Percentiles rank a stretch among this genome's conserved stretches.
Conservation (phyloP, 2,797 vertebrate species). For the Centropyge bicolor region DNA sequence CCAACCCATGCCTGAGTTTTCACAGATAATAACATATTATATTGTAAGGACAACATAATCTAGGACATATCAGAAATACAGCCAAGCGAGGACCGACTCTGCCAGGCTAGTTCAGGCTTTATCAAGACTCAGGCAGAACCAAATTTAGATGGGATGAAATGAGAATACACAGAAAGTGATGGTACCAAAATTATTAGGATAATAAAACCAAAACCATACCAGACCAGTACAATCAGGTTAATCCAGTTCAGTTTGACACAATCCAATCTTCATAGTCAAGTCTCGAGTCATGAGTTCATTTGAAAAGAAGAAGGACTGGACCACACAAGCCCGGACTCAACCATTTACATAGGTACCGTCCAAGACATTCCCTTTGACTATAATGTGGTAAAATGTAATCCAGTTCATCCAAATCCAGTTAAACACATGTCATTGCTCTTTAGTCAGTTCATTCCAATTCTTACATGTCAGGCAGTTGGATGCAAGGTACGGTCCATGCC, state of each 20-base stretch:
- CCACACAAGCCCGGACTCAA: slow-evolving; percentile 12
- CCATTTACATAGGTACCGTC: background rate
- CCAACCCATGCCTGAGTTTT: background rate
- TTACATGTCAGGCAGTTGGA: slow-evolving; percentile 24
- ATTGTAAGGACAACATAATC: slow-evolving; percentile 17
- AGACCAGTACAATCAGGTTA: slow-evolving; percentile 20
- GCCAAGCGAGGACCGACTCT: background rate
- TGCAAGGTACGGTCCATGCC: background rate
- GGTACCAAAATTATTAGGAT: slow-evolving; percentile 11
- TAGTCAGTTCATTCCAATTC: slow-evolving; percentile 9
- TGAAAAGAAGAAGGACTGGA: slow-evolving; percentile 20
- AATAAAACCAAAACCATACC: slow-evolving; percentile 26
- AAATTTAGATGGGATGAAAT: slow-evolving; percentile 21
- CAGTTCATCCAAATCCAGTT: slow-evolving; percentile 18
- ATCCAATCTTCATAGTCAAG: slow-evolving; percentile 12
- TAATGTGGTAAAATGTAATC: slow-evolving; percentile 20
- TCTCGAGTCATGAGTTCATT: slow-evolving; percentile 9
- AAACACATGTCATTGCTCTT: slow-evolving; percentile 1
- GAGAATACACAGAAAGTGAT: slow-evolving; percentile 27
- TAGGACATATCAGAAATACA: background rate
- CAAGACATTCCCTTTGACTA: slow-evolving; percentile 22
- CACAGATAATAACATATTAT: background rate
- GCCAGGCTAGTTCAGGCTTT: background rate
- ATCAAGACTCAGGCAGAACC: slow-evolving; percentile 14
- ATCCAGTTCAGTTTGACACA: slow-evolving; percentile 15